phyloP scores from a whole-genome alignment of 2,113 vertebrate genomes.

The Rhipidura dahli region DNA sequence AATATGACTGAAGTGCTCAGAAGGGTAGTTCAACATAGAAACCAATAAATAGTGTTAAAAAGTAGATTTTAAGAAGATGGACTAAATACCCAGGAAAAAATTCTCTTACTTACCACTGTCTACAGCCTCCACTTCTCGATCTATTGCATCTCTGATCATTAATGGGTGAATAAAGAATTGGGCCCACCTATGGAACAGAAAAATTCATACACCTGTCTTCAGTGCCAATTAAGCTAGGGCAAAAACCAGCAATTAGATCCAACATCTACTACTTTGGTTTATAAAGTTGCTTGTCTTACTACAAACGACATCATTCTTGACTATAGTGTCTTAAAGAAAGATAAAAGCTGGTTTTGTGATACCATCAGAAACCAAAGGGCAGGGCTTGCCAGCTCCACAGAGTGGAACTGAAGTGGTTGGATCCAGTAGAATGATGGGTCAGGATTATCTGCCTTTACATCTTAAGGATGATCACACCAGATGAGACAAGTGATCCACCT shows the following conservation, averaged over 20 bases:
- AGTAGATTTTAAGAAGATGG: not conserved
- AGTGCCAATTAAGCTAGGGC: not conserved
- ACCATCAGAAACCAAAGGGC: not conserved
- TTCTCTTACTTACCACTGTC: constrained; percentile 87
- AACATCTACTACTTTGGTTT: not conserved
- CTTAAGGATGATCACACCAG: not conserved
- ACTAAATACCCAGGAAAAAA: not conserved
- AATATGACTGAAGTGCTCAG: not conserved
- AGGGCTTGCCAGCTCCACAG: not conserved
- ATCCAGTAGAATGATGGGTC: not conserved
- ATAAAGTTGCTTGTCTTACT: not conserved
- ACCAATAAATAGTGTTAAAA: not conserved
- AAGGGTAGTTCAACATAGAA: not conserved
- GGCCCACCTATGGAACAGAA: constrained; percentile 84
- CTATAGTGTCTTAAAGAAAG: not conserved
- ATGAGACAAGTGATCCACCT: not conserved
- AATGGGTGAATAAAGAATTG: constrained; percentile 96
- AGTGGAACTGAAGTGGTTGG: not conserved
- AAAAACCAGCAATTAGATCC: not conserved
- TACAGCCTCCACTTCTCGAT: constrained; percentile 94
- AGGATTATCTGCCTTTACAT: not conserved
- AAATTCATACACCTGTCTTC: not conserved
- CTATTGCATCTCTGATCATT: constrained; percentile 93
- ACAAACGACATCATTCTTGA: not conserved
- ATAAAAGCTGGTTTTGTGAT: not conserved